These are phyloP conservation scores for Conus ventricosus DNA, from an alignment of 1,140 invertebrate genomes.

Conservation along the genomic window DNA sequence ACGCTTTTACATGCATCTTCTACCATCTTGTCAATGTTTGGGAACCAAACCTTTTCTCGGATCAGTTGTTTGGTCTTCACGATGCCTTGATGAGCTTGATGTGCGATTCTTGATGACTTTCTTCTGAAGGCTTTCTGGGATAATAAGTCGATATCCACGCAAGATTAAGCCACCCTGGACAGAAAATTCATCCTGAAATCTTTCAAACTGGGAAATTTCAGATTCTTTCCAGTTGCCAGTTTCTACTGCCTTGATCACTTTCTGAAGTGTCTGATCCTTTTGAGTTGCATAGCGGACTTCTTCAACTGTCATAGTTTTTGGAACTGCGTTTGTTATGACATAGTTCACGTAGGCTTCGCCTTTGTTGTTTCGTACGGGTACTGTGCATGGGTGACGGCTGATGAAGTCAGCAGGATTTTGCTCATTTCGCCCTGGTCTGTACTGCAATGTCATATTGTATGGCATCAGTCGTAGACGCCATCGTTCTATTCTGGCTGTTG, in stretches of 20 bases:
- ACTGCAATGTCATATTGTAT: conserved; percentile 45
- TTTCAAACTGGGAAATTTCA: conserved; percentile 21
- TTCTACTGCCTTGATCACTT: conserved; percentile 35
- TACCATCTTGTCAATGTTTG: conserved; percentile 61
- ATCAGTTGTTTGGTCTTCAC: conserved; percentile 62
- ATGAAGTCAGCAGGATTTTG: conserved; percentile 52
- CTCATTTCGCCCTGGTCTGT: conserved; percentile 45
- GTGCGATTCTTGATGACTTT: conserved; percentile 54
- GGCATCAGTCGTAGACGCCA: conserved; percentile 47
- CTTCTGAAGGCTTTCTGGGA: conserved; percentile 48
- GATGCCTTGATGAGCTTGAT: conserved; percentile 56
- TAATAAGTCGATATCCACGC: conserved; percentile 48
- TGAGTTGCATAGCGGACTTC: conserved; percentile 37
- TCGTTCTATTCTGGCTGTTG: conserved; percentile 39
- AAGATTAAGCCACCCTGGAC: conserved; percentile 42
- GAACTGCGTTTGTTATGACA: conserved; percentile 37
- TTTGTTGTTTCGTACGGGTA: conserved; percentile 34
- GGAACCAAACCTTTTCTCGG: conserved; percentile 67
- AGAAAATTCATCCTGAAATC: conserved; percentile 38
- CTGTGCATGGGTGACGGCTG: conserved; percentile 41
- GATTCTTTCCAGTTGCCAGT: conserved; percentile 37
- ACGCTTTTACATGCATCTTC: conserved; percentile 55
- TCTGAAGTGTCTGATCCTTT: conserved; percentile 25
- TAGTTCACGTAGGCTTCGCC: conserved; percentile 47
- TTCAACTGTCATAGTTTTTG: conserved; percentile 41